Percentiles rank a stretch among this genome's conserved stretches.
These are phyloP conservation scores for Ivindomyrus marchei DNA, from an alignment of 2,113 vertebrate genomes.

Conservation along the genomic window DNA sequence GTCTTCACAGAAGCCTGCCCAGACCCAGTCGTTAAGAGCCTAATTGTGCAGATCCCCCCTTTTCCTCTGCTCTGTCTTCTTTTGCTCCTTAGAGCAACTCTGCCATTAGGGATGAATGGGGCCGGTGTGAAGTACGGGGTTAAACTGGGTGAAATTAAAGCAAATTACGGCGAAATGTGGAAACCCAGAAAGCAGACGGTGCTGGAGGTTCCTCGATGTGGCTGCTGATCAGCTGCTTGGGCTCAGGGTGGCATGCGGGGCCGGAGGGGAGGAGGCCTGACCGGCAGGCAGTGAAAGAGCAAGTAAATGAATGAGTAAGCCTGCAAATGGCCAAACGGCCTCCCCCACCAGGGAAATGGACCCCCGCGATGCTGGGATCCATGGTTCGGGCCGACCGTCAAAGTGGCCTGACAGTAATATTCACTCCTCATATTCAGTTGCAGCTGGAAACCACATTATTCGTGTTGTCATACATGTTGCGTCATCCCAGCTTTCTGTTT, in stretches of 20 bases:
- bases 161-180: slow-evolving; percentile 88
- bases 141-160: slow-evolving; percentile 98
- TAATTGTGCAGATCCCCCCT: slow-evolving; percentile 91
- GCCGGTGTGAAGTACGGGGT: slow-evolving; percentile 83
- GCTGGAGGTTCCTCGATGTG: slow-evolving; percentile 67
- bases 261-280: neutral
- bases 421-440: neutral
- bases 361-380: neutral
- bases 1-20: slow-evolving; percentile 76
- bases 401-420: neutral
- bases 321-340: neutral
- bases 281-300: neutral
- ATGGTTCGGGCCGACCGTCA: neutral
- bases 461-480: neutral
- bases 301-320: neutral
- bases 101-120: slow-evolving; percentile 88
- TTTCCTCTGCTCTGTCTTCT: slow-evolving; percentile 58
- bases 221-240: slow-evolving; percentile 76
- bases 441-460: neutral
- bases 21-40: slow-evolving; percentile 81
- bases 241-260: neutral
- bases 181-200: slow-evolving; percentile 70
- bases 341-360: neutral
- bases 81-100: slow-evolving; percentile 75
- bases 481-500: neutral